Evolutionary conservation across 2,797 vertebrate species (phyloP).

Genomic region (Acanthiza pusilla): DNA sequence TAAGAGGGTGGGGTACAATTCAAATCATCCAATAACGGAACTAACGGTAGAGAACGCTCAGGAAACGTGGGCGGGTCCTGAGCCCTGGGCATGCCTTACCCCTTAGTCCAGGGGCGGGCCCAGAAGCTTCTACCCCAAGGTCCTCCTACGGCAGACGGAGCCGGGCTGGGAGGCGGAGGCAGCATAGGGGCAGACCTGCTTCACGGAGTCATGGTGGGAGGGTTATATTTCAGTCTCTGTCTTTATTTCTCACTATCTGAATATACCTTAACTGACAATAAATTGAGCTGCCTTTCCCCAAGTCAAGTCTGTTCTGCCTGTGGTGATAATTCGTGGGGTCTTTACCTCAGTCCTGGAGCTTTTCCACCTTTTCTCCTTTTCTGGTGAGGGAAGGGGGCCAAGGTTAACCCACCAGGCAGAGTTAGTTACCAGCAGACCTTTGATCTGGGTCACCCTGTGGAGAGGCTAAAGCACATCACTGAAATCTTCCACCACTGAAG

Average conservation of each 20-base stretch:
- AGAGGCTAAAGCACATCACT: neutral
- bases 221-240: neutral
- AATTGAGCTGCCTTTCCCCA: neutral
- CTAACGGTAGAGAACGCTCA: too few species aligned
- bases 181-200: too few species aligned
- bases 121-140: too few species aligned
- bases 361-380: neutral
- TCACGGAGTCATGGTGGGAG: rapidly evolving
- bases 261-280: neutral
- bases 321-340: neutral
- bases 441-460: neutral
- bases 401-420: neutral
- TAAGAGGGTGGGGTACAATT: too few species aligned
- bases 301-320: rapidly evolving
- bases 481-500: neutral
- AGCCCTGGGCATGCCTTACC: too few species aligned
- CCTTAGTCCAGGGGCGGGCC: too few species aligned
- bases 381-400: neutral
- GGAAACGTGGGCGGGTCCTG: too few species aligned
- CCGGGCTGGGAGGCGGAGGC: too few species aligned
- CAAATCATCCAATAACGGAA: too few species aligned
- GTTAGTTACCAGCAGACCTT: neutral
- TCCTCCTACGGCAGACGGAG: too few species aligned
- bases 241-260: neutral
- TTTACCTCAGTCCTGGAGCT: neutral